Percentiles rank a stretch among this genome's conserved stretches.
phyloP scores from a whole-genome alignment of 2,113 vertebrate genomes.

The Phylloscopus whistleri region DNA sequence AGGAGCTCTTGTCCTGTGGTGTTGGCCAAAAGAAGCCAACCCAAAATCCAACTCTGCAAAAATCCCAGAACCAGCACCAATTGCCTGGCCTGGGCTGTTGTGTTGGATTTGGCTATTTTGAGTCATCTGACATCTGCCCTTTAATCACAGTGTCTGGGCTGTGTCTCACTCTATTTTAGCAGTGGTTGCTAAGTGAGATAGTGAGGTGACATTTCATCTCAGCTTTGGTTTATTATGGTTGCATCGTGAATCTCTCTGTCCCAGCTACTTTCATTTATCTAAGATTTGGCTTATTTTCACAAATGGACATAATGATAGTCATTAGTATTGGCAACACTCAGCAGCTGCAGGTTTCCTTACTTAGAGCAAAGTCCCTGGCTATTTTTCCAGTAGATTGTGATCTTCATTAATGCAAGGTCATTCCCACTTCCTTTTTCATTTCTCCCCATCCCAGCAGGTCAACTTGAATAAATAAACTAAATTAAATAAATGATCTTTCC shows the following conservation, averaged over 20 bases:
- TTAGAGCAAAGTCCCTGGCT: neutral
- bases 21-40: neutral
- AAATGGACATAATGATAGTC: conserved; percentile 16
- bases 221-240: neutral
- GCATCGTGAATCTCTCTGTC: neutral
- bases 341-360: conserved; percentile 44
- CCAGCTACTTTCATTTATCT: neutral
- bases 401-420: conserved; percentile 54
- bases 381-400: neutral
- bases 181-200: neutral
- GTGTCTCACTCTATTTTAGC: neutral
- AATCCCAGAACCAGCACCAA: rapidly evolving
- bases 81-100: neutral
- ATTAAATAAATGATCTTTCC: neutral
- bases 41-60: neutral
- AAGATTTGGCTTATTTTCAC: conserved; percentile 41
- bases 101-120: neutral
- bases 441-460: neutral
- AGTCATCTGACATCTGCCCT: neutral
- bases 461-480: neutral
- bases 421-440: conserved; percentile 26
- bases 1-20: neutral
- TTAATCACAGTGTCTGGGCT: neutral
- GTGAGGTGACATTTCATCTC: neutral
- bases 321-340: conserved; percentile 47